Evolutionary conservation across 1,140 invertebrate genomes (phyloP), one percentile per base, ranked within the genome.

Genomic region (Apis cerana): DNA sequence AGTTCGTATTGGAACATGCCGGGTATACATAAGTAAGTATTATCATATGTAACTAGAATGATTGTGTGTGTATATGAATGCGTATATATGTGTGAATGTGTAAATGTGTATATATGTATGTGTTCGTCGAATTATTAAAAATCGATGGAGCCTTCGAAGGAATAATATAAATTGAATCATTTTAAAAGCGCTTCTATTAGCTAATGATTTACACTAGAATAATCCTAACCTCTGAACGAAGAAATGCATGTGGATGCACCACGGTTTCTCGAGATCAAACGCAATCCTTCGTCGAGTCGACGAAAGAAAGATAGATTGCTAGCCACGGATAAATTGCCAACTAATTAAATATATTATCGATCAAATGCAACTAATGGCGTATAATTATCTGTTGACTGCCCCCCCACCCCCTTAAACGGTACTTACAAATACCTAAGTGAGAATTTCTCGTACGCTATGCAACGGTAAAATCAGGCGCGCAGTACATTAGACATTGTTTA

Each of bases 401-500:
- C 43, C 64, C 65, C 74, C 80, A 48, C 52, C 48, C 70, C 59
- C 67, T n/a, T 59, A 68, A 82, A 67, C n/a, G 71, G 50, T 64
- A 69, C 71, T 76, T 67, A 80, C 69, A 54, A 69, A 59, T 69
- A 82, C 17, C 69, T 61, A 74, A 72, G 69, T 48, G 82, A 65
- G 71, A 84, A 80, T 68, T 50, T 72, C 56, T 62, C 56, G 76
- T 65, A 75, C 77, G 54, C 72, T 75, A 81, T 56, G 78, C 78
- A 80, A 80, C 62, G 71, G 33, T 75, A n/a, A 84, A 84, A 81
- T 80, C 78, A 75, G 82, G 19, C 82, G 78, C 83, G 58, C 75
- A 54, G 65, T 77, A 62, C 15, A 17, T 85, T 43, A 43, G 33
- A 69, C 56, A 52, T n/a, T 61, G 43, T 62, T 33, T 62, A 61